phyloP scores from a whole-genome alignment of 2,113 vertebrate species.

The Calypte anna region DNA sequence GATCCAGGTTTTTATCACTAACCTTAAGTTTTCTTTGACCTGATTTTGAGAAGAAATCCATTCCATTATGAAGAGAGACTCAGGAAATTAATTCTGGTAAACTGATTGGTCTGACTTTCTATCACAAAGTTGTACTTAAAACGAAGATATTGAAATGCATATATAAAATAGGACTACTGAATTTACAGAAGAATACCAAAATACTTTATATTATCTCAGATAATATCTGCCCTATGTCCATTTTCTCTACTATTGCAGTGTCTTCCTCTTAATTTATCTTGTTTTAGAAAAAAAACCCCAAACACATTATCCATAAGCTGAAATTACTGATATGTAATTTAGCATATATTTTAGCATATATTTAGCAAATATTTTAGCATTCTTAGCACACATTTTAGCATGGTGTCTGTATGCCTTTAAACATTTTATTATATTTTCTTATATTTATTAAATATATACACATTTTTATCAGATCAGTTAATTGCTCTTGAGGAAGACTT shows the following conservation, averaged over 20 bases:
- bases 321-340: background rate
- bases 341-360: conserved; percentile 18
- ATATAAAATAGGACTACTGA: background rate
- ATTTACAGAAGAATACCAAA: background rate
- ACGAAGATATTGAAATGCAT: background rate
- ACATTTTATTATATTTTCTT: background rate
- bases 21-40: background rate
- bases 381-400: conserved; percentile 26
- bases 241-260: background rate
- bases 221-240: background rate
- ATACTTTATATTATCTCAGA: background rate
- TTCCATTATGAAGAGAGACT: background rate
- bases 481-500: conserved; percentile 60
- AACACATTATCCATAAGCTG: background rate
- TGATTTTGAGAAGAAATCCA: background rate
- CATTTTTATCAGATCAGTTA: conserved; percentile 59
- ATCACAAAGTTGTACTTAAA: background rate
- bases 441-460: background rate
- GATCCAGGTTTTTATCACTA: background rate
- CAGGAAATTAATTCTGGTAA: background rate
- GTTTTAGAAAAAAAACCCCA: background rate
- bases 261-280: background rate
- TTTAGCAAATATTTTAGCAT: conserved; percentile 31
- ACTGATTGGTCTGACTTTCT: background rate
- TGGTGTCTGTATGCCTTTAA: background rate